Conservation (phyloP, 2,888 invertebrate genomes). For the Limnephilus marmoratus region DNA sequence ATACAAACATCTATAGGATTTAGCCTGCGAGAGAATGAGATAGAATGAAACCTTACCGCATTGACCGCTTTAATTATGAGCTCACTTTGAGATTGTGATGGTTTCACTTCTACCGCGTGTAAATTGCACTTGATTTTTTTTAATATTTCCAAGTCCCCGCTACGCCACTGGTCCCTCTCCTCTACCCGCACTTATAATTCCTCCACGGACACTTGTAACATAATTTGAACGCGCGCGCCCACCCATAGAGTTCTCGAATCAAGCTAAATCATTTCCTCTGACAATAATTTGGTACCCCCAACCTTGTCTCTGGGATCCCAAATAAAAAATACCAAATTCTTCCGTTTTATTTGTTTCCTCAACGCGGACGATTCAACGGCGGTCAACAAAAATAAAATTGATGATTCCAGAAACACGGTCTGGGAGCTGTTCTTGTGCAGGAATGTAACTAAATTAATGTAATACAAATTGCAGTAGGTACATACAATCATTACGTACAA, state of each 20-base stretch:
- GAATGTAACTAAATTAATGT: too few relatives aligned
- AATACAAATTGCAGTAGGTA: too few relatives aligned
- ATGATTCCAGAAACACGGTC: too few relatives aligned
- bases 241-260: neutral
- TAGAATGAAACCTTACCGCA: too few relatives aligned
- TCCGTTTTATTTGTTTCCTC: constrained; percentile 7
- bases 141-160: neutral
- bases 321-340: constrained; percentile 7
- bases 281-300: constrained; percentile 29
- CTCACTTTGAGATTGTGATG: too few relatives aligned
- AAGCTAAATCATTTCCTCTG: constrained; percentile 18
- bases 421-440: too few relatives aligned
- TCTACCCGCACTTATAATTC: neutral
- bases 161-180: neutral
- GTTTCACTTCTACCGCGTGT: too few relatives aligned
- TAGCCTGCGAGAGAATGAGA: too few relatives aligned
- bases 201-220: neutral
- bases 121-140: too few relatives aligned
- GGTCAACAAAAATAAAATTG: neutral
- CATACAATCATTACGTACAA: too few relatives aligned
- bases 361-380: neutral
- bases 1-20: too few relatives aligned
- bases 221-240: constrained; percentile 14
- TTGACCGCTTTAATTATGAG: too few relatives aligned
- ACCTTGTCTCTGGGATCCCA: neutral